Conservation (phyloP, 2,113 vertebrate genomes). For the Oreochromis aureus region DNA sequence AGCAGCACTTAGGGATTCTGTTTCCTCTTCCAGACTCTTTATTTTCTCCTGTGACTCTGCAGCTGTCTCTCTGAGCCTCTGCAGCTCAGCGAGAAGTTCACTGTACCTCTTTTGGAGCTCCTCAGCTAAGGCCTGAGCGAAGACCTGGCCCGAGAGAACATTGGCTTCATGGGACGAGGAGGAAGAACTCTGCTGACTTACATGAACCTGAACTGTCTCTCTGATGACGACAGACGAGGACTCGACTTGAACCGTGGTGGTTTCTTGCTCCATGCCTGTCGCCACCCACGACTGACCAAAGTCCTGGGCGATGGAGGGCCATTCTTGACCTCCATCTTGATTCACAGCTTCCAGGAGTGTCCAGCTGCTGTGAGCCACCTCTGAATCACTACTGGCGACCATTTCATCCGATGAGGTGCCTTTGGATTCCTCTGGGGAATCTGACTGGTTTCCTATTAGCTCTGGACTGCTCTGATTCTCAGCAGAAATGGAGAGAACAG, state of each 20-base stretch:
- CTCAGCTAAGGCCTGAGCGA: conserved; percentile 66
- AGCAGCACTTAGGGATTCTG: conserved; percentile 57
- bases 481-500: conserved; percentile 50
- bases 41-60: conserved; percentile 72
- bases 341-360: conserved; percentile 73
- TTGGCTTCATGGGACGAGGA: not conserved
- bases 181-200: conserved; percentile 39
- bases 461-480: conserved; percentile 68
- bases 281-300: conserved; percentile 70
- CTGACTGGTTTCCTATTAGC: conserved; percentile 60
- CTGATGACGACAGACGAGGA: conserved; percentile 65
- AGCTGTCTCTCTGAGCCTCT: conserved; percentile 61
- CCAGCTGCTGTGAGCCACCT: conserved; percentile 78
- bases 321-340: conserved; percentile 71
- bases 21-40: conserved; percentile 43
- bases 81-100: conserved; percentile 74
- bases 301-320: conserved; percentile 63
- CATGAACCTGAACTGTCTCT: conserved; percentile 60
- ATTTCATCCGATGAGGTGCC: conserved; percentile 74
- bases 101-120: conserved; percentile 73
- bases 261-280: conserved; percentile 57
- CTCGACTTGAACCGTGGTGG: conserved; percentile 56
- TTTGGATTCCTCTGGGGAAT: conserved; percentile 72
- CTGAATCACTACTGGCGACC: conserved; percentile 75
- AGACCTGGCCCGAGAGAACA: conserved; percentile 36